Conservation (phyloP, 2,888 invertebrate genomes). For the Sialis lutaria region DNA sequence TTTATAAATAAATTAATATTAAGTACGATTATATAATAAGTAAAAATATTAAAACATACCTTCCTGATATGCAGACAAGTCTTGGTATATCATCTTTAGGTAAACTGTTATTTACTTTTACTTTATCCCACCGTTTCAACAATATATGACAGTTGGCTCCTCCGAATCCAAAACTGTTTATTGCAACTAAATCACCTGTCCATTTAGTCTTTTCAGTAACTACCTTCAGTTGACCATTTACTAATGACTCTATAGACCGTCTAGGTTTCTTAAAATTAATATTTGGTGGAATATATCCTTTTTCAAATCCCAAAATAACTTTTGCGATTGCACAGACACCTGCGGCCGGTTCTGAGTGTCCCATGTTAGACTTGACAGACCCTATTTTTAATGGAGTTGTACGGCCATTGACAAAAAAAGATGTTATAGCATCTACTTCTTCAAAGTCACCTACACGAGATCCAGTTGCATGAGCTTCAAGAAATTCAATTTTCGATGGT, state of each 20-base stretch:
- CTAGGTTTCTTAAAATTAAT: conserved; percentile 45
- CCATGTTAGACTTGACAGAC: conserved; percentile 86
- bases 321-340: conserved; percentile 72
- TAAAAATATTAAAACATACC: background rate
- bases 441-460: conserved; percentile 82
- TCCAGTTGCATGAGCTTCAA: conserved; percentile 80
- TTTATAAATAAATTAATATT: too few relatives aligned
- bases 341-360: conserved; percentile 78
- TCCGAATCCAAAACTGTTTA: conserved; percentile 90
- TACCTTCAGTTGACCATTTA: conserved; percentile 46
- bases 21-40: too few relatives aligned
- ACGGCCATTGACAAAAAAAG: conserved; percentile 58
- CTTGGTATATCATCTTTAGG: conserved; percentile 52
- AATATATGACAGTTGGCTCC: conserved; percentile 69
- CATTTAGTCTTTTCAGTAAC: conserved; percentile 55
- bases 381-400: conserved; percentile 65
- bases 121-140: conserved; percentile 38
- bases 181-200: conserved; percentile 56
- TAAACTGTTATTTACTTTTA: conserved; percentile 40
- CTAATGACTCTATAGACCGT: conserved; percentile 38
- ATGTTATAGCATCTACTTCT: conserved; percentile 69
- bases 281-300: conserved; percentile 68
- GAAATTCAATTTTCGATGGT: conserved; percentile 51
- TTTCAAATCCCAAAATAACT: conserved; percentile 54
- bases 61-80: conserved; percentile 56